Evolutionary conservation across 2,113 vertebrate species (phyloP).

Genomic region (Bubo blakistoni): DNA sequence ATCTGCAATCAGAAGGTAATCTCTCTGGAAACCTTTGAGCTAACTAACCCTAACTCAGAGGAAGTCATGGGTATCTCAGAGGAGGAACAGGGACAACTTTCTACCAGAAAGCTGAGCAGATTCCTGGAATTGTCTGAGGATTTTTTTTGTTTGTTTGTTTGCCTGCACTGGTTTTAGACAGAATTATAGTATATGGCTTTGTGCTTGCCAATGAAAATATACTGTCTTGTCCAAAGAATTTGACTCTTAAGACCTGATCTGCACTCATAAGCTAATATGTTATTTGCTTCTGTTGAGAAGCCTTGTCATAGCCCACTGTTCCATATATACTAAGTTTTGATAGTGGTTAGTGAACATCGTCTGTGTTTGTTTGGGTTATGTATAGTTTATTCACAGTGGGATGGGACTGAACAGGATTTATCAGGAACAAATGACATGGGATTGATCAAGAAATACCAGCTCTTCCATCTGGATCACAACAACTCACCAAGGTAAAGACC

Average conservation of each 20-base stretch:
- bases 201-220: neutral
- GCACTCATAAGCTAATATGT: neutral
- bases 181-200: neutral
- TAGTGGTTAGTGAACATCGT: neutral
- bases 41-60: neutral
- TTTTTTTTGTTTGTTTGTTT: neutral
- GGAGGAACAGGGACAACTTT: neutral
- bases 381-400: neutral
- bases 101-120: neutral
- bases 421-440: neutral
- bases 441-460: neutral
- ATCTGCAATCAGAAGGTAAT: neutral
- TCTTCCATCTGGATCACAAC: neutral
- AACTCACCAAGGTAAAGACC: neutral
- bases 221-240: neutral
- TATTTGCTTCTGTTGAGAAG: neutral
- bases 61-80: neutral
- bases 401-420: neutral
- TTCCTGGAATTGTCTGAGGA: neutral
- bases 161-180: neutral
- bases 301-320: neutral
- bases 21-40: neutral
- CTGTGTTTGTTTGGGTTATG: neutral
- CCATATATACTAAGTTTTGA: neutral
- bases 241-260: neutral